A percentile compares a stretch with the other conserved stretches of the same genome.
Conservation (phyloP, 2,797 vertebrate species). For the Microhierax caerulescens region DNA sequence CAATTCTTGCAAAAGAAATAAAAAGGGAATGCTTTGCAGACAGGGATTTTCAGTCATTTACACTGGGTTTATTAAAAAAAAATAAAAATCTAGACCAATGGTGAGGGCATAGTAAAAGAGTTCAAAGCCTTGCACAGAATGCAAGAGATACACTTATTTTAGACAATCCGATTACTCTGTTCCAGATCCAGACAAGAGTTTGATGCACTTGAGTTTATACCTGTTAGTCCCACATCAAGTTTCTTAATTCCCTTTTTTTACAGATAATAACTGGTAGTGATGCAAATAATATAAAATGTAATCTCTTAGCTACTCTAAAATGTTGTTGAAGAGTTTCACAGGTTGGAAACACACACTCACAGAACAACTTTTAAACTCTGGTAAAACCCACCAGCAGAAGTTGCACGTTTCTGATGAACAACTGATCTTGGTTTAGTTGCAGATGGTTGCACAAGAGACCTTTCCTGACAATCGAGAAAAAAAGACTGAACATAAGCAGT, state of each 20-base stretch:
- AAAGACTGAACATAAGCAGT: background rate
- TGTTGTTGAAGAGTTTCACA: background rate
- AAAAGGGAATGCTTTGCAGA: background rate
- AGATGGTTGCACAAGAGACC: background rate
- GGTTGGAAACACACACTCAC: background rate
- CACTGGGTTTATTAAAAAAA: background rate
- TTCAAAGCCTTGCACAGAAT: background rate
- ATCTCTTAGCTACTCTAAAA: background rate
- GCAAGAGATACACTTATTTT: background rate
- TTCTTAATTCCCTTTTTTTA: background rate
- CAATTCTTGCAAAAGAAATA: background rate
- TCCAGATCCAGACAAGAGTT: background rate
- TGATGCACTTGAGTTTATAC: background rate
- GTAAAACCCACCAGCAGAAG: constrained; percentile 29
- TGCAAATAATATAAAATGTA: background rate
- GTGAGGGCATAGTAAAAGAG: background rate
- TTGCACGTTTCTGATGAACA: background rate
- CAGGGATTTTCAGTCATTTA: background rate
- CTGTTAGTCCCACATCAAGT: background rate
- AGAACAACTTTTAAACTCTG: background rate
- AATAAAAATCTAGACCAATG: background rate
- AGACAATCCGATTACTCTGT: background rate
- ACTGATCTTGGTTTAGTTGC: constrained; percentile 21
- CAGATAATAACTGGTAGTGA: background rate
- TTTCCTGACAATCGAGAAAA: constrained; percentile 53